These are phyloP conservation scores for Prosapia bicincta DNA, from an alignment of 2,888 invertebrate genomes.

Conservation along the genomic window DNA sequence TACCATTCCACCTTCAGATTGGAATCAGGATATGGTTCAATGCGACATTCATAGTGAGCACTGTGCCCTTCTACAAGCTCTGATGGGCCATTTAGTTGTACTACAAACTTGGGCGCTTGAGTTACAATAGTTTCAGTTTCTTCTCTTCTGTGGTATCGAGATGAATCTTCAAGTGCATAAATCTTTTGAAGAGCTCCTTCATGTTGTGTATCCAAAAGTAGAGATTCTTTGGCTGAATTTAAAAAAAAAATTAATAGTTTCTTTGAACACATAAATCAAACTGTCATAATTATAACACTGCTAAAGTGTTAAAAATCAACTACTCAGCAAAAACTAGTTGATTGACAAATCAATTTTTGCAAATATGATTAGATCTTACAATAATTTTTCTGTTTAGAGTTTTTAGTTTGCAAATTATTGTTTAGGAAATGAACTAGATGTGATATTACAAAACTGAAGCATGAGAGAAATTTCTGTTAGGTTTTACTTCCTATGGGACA, in stretches of 20 bases:
- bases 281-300: no score
- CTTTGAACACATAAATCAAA: conserved; percentile 32
- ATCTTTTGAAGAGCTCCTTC: conserved; percentile 85
- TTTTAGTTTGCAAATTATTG: no score
- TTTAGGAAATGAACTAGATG: no score
- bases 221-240: conserved; percentile 72
- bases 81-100: conserved; percentile 82
- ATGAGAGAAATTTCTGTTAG: no score
- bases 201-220: conserved; percentile 85
- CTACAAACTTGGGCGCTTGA: conserved; percentile 80
- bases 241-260: conserved; percentile 34
- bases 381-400: no score
- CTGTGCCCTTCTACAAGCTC: conserved; percentile 83
- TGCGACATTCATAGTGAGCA: conserved; percentile 89
- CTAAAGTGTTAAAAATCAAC: no score
- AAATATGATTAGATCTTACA: no score
- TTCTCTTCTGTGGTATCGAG: conserved; percentile 73
- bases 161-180: conserved; percentile 77
- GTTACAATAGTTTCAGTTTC: conserved; percentile 71
- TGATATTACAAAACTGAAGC: no score
- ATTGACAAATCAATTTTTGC: no score
- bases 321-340: no score
- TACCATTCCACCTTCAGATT: conserved; percentile 90
- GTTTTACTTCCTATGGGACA: no score
- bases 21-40: conserved; percentile 89